Conservation (phyloP, 2,888 invertebrate species). For the Patella ulyssiponensis region DNA sequence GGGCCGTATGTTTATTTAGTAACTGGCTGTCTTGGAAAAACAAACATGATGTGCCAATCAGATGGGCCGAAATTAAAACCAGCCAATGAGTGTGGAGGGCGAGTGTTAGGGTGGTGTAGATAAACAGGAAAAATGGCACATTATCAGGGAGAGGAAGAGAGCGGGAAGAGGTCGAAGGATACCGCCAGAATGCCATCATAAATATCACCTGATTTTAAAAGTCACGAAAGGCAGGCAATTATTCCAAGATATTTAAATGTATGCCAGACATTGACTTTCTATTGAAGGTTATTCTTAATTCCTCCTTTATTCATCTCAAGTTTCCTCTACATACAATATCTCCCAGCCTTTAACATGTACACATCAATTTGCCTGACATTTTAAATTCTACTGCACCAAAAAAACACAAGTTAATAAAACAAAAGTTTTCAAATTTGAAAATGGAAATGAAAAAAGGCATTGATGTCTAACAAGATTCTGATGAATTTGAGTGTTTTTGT, state of each 20-base stretch:
- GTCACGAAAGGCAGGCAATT: constrained; percentile 9
- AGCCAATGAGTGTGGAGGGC: constrained; percentile 27
- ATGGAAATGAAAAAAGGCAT: no score
- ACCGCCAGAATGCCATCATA: not conserved
- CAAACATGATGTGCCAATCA: constrained; percentile 31
- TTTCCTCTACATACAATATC: not conserved
- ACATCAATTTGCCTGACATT: no score
- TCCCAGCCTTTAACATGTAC: no score
- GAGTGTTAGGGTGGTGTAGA: constrained; percentile 21
- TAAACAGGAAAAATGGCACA: constrained; percentile 37
- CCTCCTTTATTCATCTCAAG: not conserved
- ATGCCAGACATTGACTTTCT: not conserved
- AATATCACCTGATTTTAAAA: constrained; percentile 18
- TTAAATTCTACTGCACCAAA: no score
- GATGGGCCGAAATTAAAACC: constrained; percentile 15
- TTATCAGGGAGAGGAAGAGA: constrained; percentile 12
- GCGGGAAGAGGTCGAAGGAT: not conserved
- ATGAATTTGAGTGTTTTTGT: constrained; percentile 4
- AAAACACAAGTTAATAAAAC: no score
- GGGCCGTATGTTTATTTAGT: constrained; percentile 32
- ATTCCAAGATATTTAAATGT: constrained; percentile 11
- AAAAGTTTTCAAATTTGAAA: no score
- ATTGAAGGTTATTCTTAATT: constrained; percentile 1
- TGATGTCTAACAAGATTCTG: not conserved
- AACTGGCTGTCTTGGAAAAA: constrained; percentile 33